Conservation (phyloP, 2,888 invertebrate genomes). For the Nephrocerus scutellatus region DNA sequence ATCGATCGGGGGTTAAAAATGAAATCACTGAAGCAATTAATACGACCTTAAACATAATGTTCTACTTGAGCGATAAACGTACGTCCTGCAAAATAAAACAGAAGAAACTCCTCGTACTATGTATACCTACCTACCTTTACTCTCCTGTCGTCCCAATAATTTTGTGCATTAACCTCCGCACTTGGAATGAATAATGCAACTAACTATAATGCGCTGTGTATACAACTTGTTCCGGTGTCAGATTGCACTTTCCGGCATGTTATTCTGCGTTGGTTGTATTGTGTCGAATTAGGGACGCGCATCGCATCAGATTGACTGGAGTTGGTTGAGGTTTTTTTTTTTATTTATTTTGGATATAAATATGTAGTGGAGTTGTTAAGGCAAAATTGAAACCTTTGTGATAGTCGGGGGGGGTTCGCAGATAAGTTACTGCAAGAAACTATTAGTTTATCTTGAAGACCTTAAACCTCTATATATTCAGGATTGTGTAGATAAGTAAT, state of each 20-base stretch:
- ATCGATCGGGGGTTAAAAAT: conserved; percentile 5
- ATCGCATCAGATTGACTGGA: not conserved
- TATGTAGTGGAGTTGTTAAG: too few species aligned
- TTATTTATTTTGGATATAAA: too few species aligned
- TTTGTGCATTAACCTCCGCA: conserved; percentile 26
- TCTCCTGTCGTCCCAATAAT: too few species aligned
- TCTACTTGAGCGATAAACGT: conserved; percentile 8
- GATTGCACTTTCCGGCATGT: conserved; percentile 16
- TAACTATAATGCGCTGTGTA: conserved; percentile 19
- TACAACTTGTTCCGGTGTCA: conserved; percentile 28
- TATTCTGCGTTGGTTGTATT: not conserved
- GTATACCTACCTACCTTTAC: too few species aligned
- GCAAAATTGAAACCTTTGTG: too few species aligned
- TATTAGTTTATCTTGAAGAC: too few species aligned
- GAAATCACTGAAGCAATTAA: not conserved
- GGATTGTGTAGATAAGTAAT: too few species aligned
- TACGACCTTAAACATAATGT: conserved; percentile 6
- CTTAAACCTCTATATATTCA: too few species aligned
- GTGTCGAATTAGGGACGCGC: conserved; percentile 1
- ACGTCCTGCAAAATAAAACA: conserved; percentile 5
- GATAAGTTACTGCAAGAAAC: too few species aligned
- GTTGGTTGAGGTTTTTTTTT: too few species aligned
- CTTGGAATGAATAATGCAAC: too few species aligned
- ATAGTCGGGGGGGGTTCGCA: too few species aligned
- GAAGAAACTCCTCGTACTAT: conserved; percentile 18